A percentile compares a stretch with the other conserved stretches of the same genome.
These are phyloP conservation scores for Tromatobia lineatoria DNA, from an alignment of 2,888 invertebrate genomes.

Conservation along the genomic window DNA sequence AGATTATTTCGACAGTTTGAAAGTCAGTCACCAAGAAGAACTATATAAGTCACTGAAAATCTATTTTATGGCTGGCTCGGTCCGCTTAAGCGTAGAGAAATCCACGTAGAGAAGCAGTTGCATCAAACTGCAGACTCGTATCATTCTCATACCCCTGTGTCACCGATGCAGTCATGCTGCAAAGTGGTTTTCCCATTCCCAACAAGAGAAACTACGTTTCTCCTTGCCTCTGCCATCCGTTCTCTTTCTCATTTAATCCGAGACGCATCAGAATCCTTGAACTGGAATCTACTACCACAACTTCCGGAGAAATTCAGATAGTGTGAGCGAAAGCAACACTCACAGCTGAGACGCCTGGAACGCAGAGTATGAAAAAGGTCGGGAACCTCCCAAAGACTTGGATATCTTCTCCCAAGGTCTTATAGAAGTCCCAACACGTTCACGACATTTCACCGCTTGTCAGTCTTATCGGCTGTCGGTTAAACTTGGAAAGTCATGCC, in stretches of 20 bases:
- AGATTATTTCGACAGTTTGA: too few relatives aligned
- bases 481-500: neutral
- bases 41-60: too few relatives aligned
- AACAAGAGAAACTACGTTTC: constrained; percentile 9
- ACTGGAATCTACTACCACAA: neutral
- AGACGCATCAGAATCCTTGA: neutral
- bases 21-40: too few relatives aligned
- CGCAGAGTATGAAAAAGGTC: neutral
- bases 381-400: neutral
- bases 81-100: neutral
- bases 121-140: constrained; percentile 11
- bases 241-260: neutral
- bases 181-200: constrained; percentile 42
- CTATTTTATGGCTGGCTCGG: too few relatives aligned
- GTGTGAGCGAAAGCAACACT: neutral
- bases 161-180: constrained; percentile 31
- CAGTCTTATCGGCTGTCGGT: constrained; percentile 9
- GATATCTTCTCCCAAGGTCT: neutral
- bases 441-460: neutral
- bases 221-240: neutral
- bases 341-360: neutral
- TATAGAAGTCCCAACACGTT: neutral
- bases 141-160: constrained; percentile 21
- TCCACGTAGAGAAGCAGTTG: constrained; percentile 4
- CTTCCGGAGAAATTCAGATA: neutral